Evolutionary conservation across 2,113 vertebrate genomes (phyloP).

Genomic region (Maccullochella peelii): DNA sequence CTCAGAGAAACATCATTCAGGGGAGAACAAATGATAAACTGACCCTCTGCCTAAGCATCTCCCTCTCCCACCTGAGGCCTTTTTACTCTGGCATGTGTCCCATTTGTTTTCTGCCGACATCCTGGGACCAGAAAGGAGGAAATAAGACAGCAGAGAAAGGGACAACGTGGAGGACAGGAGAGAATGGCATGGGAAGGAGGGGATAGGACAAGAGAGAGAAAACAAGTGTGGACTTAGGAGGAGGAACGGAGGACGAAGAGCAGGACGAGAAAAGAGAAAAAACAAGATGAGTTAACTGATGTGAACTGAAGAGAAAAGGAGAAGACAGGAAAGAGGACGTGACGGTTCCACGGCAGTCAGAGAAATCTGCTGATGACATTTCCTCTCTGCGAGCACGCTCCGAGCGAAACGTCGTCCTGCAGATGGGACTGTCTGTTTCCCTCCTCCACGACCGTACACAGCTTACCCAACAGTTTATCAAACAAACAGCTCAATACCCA

Average conservation of each 20-base stretch:
- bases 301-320: background rate
- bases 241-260: background rate
- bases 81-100: conserved; percentile 46
- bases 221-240: background rate
- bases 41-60: conserved; percentile 48
- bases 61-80: conserved; percentile 68
- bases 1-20: conserved; percentile 50
- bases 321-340: conserved; percentile 19
- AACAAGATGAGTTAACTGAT: conserved; percentile 15
- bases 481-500: conserved; percentile 66
- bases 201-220: no score
- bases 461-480: conserved; percentile 67
- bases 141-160: conserved; percentile 15
- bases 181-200: background rate
- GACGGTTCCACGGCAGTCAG: conserved; percentile 26
- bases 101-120: conserved; percentile 42
- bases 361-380: conserved; percentile 61
- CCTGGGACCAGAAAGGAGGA: conserved; percentile 39
- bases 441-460: conserved; percentile 24
- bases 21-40: conserved; percentile 59
- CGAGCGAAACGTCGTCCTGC: conserved; percentile 43
- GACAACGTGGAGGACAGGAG: background rate
- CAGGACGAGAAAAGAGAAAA: background rate
- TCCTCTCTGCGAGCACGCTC: conserved; percentile 35
- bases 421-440: conserved; percentile 48